Conservation (phyloP, 2,113 vertebrate genomes). For the Platysternon megacephalum region DNA sequence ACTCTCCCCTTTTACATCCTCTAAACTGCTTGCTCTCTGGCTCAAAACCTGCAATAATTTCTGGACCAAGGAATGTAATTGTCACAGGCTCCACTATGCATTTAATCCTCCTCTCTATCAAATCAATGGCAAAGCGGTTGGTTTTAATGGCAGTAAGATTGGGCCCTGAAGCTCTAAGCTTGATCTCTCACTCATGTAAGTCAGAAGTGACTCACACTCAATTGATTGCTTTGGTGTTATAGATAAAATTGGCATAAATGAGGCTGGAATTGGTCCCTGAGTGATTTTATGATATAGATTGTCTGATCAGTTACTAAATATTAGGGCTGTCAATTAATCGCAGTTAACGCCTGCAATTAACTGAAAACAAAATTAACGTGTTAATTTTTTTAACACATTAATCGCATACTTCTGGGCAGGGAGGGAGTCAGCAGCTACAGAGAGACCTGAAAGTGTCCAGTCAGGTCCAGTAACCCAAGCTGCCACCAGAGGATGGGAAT, state of each 20-base stretch:
- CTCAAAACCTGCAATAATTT: neutral
- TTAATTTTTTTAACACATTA: too few relatives aligned
- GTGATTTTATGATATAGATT: rapidly evolving
- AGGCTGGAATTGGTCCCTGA: neutral
- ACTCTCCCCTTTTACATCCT: too few relatives aligned
- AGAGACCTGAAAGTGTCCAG: too few relatives aligned
- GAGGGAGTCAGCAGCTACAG: too few relatives aligned
- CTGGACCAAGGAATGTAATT: neutral
- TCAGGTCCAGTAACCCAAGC: too few relatives aligned
- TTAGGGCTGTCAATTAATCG: too few relatives aligned
- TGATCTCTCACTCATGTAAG: rapidly evolving
- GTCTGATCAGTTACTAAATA: neutral
- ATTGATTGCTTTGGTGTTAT: neutral
- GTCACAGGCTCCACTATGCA: neutral
- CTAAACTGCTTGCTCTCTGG: too few relatives aligned
- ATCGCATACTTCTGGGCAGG: too few relatives aligned
- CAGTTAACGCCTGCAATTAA: too few relatives aligned
- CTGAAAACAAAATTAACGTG: too few relatives aligned
- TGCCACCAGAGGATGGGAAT: too few relatives aligned
- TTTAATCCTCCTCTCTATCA: neutral
- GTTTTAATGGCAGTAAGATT: rapidly evolving
- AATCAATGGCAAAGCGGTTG: neutral
- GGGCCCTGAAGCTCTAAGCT: rapidly evolving
- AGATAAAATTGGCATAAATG: neutral
- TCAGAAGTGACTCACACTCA: neutral